A percentile compares a stretch with the other conserved stretches of the same genome.
Evolutionary conservation across 1,140 invertebrate genomes (phyloP).

Genomic region (Bactericera cockerelli): DNA sequence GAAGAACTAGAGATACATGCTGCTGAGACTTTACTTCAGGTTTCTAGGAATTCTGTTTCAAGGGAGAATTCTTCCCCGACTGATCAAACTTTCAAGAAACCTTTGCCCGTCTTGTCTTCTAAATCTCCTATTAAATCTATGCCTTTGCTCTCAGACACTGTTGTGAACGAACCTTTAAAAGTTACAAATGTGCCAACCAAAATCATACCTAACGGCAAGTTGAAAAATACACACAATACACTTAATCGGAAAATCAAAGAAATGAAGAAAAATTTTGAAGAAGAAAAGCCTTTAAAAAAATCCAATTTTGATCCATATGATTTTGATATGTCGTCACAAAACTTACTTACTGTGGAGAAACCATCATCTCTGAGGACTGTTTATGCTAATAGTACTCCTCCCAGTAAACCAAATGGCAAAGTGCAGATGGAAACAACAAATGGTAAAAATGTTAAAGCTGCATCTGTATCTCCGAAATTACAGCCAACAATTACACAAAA

Average conservation of each 20-base stretch:
- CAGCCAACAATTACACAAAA: no score
- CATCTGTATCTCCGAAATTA: not conserved
- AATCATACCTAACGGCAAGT: not conserved
- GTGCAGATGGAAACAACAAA: not conserved
- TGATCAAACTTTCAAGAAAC: not conserved
- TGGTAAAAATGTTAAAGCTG: not conserved
- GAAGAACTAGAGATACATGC: conserved; percentile 1
- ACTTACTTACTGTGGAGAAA: not conserved
- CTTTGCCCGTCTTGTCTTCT: not conserved
- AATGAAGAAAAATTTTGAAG: not conserved
- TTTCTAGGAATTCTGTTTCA: not conserved
- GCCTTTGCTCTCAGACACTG: not conserved
- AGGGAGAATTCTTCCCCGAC: not conserved
- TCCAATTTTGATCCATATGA: not conserved
- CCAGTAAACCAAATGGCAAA: not conserved
- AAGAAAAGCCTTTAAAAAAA: not conserved
- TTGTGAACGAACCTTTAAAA: not conserved
- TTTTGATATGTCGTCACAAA: not conserved
- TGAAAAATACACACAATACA: not conserved
- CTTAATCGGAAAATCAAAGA: not conserved
- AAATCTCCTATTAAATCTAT: not conserved
- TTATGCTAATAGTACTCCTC: not conserved
- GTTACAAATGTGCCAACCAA: not conserved
- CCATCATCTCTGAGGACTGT: not conserved
- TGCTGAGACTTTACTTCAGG: not conserved